phyloP scores from a whole-genome alignment of 1,140 invertebrate genomes.

The Neuroterus valhalla region DNA sequence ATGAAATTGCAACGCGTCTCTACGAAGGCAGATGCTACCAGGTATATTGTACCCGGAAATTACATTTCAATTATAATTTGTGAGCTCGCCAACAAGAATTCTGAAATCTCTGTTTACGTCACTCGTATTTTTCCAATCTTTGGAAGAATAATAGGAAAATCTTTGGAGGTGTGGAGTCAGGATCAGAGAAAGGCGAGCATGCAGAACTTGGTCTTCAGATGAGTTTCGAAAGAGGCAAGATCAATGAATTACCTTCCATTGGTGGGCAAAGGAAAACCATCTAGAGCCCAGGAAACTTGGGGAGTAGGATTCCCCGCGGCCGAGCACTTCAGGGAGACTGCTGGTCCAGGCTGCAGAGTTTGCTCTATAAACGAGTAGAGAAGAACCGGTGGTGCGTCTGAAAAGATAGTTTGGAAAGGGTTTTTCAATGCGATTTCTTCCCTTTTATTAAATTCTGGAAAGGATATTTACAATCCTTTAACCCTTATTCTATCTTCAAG shows the following conservation, averaged over 20 bases:
- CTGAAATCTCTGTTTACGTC: constrained; percentile 36
- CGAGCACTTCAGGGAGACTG: constrained; percentile 89
- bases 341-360: constrained; percentile 88
- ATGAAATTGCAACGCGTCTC: constrained; percentile 38
- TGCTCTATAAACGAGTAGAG: constrained; percentile 90
- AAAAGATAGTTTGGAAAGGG: constrained; percentile 34
- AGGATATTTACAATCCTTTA: neutral
- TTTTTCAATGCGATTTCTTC: constrained; percentile 15
- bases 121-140: constrained; percentile 34
- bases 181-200: no score
- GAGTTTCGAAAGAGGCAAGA: constrained; percentile 38
- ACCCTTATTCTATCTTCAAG: no score
- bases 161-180: neutral
- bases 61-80: constrained; percentile 49
- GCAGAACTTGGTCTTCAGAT: neutral
- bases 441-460: neutral
- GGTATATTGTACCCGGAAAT: constrained; percentile 43
- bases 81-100: constrained; percentile 27
- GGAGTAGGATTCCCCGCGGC: constrained; percentile 91
- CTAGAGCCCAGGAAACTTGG: constrained; percentile 86
- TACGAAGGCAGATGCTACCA: constrained; percentile 38
- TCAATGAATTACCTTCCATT: constrained; percentile 78
- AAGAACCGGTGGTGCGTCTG: constrained; percentile 89
- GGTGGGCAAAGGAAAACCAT: constrained; percentile 84
- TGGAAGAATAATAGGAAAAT: constrained; percentile 32